These are phyloP conservation scores for Salticus scenicus DNA, from an alignment of 2,888 invertebrate genomes.

Conservation along the genomic window DNA sequence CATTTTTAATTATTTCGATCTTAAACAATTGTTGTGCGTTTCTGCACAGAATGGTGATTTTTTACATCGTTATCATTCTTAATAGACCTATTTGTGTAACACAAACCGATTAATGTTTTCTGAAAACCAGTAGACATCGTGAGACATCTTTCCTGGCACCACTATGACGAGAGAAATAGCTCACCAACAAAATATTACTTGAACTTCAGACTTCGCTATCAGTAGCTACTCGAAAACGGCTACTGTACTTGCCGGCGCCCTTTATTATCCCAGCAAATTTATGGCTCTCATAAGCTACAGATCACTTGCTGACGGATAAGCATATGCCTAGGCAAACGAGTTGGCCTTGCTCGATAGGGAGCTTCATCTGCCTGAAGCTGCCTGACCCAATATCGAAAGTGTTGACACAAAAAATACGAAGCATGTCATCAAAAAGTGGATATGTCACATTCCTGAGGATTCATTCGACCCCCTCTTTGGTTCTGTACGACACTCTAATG, in stretches of 20 bases:
- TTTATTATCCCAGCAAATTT: neutral
- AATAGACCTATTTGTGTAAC: no score
- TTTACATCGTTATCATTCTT: no score
- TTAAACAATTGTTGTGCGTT: no score
- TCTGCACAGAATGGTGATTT: no score
- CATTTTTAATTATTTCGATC: no score
- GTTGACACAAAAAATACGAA: constrained; percentile 20
- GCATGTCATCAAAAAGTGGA: constrained; percentile 36
- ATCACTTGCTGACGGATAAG: constrained; percentile 24
- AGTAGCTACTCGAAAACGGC: neutral
- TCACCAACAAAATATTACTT: no score
- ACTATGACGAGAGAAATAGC: no score
- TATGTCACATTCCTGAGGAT: constrained; percentile 30
- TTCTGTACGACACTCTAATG: constrained; percentile 29
- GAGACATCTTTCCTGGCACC: no score
- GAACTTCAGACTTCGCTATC: no score
- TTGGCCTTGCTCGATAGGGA: constrained; percentile 33
- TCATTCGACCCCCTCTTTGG: constrained; percentile 21
- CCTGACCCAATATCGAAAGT: constrained; percentile 42
- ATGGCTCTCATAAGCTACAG: neutral
- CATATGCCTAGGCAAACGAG: constrained; percentile 22
- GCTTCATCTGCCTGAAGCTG: constrained; percentile 18
- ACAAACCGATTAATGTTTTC: no score
- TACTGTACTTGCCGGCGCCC: neutral
- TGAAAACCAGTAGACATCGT: no score